Conservation (phyloP, 2,888 invertebrate species). For the Eucera pruinosa region DNA sequence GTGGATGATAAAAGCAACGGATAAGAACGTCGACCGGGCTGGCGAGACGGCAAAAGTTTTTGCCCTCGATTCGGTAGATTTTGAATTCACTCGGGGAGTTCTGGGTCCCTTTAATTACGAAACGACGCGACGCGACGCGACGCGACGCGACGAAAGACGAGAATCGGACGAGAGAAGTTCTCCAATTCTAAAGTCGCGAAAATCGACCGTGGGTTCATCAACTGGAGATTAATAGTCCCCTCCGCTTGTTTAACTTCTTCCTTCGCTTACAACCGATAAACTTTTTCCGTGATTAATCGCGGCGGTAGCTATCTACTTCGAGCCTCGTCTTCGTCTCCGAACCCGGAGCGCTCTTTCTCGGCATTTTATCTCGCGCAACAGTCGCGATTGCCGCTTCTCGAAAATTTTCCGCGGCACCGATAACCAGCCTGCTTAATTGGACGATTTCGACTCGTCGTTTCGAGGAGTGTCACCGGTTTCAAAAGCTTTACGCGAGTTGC, state of each 20-base stretch:
- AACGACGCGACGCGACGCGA: too few relatives aligned
- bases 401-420: constrained; percentile 30
- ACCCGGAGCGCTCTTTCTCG: not conserved
- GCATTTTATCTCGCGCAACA: not conserved
- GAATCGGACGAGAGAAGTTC: constrained; percentile 52
- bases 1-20: not conserved
- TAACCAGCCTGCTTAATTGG: constrained; percentile 41
- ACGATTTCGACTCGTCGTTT: not conserved
- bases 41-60: constrained; percentile 59
- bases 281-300: constrained; percentile 69
- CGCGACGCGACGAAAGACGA: constrained; percentile 34
- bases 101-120: constrained; percentile 65
- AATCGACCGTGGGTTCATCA: constrained; percentile 63
- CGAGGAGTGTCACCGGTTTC: not conserved
- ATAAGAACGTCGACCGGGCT: not conserved
- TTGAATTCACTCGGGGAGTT: constrained; percentile 52
- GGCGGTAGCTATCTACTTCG: constrained; percentile 34
- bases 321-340: not conserved
- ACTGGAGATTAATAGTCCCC: constrained; percentile 69
- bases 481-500: constrained; percentile 18
- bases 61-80: constrained; percentile 53
- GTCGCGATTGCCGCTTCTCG: constrained; percentile 7
- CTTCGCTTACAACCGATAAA: constrained; percentile 65
- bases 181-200: constrained; percentile 63
- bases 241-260: constrained; percentile 58